Evolutionary conservation across 1,140 invertebrate species (phyloP).

Genomic region (Drosophila albomicans): DNA sequence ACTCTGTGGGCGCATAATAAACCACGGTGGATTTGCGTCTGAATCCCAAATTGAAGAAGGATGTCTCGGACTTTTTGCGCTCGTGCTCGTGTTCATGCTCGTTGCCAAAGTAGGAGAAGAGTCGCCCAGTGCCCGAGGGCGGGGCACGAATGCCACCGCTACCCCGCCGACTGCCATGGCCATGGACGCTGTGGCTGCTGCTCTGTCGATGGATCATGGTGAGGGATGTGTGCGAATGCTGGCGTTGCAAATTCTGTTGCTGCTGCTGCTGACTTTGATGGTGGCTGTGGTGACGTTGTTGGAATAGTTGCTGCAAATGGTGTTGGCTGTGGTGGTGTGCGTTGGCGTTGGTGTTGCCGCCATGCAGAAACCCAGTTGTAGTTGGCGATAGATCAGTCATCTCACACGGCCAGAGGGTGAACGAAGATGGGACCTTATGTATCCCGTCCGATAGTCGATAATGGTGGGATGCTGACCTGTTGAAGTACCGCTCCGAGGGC

Average conservation of each 20-base stretch:
- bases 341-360: constrained; percentile 58
- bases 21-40: constrained; percentile 81
- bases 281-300: constrained; percentile 58
- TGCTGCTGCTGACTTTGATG: constrained; percentile 53
- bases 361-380: constrained; percentile 79
- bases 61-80: constrained; percentile 82
- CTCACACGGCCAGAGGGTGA: constrained; percentile 89
- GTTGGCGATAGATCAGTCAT: constrained; percentile 85
- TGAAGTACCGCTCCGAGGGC: constrained; percentile 85
- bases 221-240: constrained; percentile 76
- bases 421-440: constrained; percentile 94
- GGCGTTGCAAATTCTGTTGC: constrained; percentile 71
- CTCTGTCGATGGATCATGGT: constrained; percentile 75
- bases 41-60: constrained; percentile 82
- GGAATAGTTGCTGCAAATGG: constrained; percentile 59
- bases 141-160: constrained; percentile 55
- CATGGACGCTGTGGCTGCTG: constrained; percentile 69
- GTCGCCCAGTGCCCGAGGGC: constrained; percentile 60
- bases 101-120: constrained; percentile 82
- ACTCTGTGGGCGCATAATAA: constrained; percentile 76
- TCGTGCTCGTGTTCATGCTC: constrained; percentile 78
- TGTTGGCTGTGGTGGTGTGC: constrained; percentile 59
- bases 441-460: constrained; percentile 93
- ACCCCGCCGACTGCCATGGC: constrained; percentile 46
- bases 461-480: constrained; percentile 85